These are phyloP conservation scores for Tuta absoluta DNA, from an alignment of 2,888 invertebrate genomes.

Conservation along the genomic window DNA sequence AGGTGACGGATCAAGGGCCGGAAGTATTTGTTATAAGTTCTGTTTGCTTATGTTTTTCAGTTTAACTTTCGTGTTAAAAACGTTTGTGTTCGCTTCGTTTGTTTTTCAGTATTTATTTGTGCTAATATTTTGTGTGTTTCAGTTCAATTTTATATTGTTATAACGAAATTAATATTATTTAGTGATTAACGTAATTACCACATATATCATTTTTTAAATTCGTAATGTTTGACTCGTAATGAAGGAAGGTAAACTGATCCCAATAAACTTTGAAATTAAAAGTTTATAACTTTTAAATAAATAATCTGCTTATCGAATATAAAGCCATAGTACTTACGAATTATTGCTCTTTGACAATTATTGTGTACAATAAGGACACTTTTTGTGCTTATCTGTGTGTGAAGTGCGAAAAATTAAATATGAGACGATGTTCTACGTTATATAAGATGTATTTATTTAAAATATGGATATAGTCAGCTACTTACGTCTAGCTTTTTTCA, in stretches of 20 bases:
- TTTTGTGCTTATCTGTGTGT: no score
- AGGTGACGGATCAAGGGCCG: not conserved
- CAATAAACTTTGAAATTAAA: constrained; percentile 32
- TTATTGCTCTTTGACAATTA: not conserved
- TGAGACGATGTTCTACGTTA: no score
- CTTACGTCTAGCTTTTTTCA: no score
- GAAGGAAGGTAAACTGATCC: constrained; percentile 65
- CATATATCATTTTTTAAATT: not conserved
- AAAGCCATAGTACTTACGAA: not conserved
- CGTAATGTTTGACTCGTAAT: not conserved
- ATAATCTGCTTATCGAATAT: no score
- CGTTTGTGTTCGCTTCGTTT: constrained; percentile 4
- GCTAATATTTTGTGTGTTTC: not conserved
- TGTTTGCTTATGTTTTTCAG: not conserved
- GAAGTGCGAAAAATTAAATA: no score
- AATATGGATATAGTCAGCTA: no score
- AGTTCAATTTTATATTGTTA: not conserved
- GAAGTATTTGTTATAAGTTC: not conserved
- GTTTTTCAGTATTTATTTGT: not conserved
- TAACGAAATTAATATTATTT: not conserved
- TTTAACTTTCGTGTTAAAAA: not conserved
- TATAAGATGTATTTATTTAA: no score
- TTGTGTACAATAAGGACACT: no score
- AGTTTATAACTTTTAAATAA: not conserved
- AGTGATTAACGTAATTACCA: not conserved